Base-by-base conservation (phyloP, 1,140 invertebrate genomes). In the Drosophila chauvacae region DNA sequence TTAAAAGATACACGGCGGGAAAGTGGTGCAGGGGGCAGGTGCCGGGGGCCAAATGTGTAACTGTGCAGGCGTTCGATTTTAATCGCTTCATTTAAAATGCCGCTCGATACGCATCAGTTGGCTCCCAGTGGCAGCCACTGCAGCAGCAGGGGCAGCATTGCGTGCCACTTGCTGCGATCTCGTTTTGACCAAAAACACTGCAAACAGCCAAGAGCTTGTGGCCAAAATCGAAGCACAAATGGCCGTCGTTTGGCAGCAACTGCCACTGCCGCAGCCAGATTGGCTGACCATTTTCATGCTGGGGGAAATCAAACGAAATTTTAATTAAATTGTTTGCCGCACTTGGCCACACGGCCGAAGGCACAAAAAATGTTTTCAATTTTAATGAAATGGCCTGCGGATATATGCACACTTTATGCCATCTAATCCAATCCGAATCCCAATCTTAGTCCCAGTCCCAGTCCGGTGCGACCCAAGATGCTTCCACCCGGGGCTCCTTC, bases 71-170 rank as follows among this genome's bases (percentile, higher is more conserved):
- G 84, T 84, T 80, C 73, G 80, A 87, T 90, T 90, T 87, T 87
- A 87, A 87, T 87, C 84, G 72, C 84, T 87, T 87, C 84, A 87
- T 90, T 90, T 87, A 87, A 87, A 87, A 87, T 90, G 84, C 85
- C 80, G 77, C 84, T 83, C 77, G 85, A 87, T 90, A 87, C 84
- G 84, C 84, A 87, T 88, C 84, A 87, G 85, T 81, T 74, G 81
- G 80, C 77, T 73, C 45, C 65, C 62, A 56, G 53, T 61, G 48
- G 57, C 69, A 73, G 37, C 45, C 4, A 30, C 28, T 9, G 50
- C 41, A 14, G 37, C 45, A 33, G 57, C 28, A 10, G 65, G n/a
- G 16, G 39, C 50, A 20, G 48, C 80, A 84, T 87, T 87, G 85
- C 84, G 84, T 87, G 84, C 84, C 84, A 87, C 84, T 87, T 88